phyloP scores from a whole-genome alignment of 2,113 vertebrate species.

The Eulemur macaco region DNA sequence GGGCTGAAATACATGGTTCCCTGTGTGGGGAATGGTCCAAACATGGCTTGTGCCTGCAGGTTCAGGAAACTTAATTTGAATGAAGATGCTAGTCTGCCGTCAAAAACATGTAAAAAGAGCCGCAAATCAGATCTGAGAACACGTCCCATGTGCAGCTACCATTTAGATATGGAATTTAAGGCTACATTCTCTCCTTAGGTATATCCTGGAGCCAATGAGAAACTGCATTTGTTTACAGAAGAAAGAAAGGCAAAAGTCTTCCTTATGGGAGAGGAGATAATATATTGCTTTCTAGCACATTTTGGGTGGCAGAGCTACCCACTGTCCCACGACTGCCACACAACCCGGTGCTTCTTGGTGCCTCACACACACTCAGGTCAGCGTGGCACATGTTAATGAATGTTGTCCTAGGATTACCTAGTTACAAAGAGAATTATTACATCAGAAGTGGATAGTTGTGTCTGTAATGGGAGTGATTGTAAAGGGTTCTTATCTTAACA shows the following conservation, averaged over 20 bases:
- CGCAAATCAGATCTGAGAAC: neutral
- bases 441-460: neutral
- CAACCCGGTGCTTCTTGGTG: neutral
- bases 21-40: neutral
- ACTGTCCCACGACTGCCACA: neutral
- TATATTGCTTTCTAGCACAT: neutral
- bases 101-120: neutral
- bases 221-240: neutral
- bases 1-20: conserved; percentile 40
- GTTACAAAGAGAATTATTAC: conserved; percentile 33
- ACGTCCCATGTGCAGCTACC: neutral
- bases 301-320: neutral
- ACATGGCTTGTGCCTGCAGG: neutral
- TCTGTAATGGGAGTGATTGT: conserved; percentile 10
- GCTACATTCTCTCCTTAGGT: neutral
- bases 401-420: conserved; percentile 4
- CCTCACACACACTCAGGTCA: neutral
- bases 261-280: neutral
- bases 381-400: neutral
- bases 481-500: conserved; percentile 56
- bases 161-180: neutral
- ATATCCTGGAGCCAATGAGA: neutral
- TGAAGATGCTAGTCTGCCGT: neutral
- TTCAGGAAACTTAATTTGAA: conserved; percentile 12
- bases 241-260: neutral